Evolutionary conservation across 1,140 invertebrate species (phyloP).

Genomic region (Heterodera schachtii): DNA sequence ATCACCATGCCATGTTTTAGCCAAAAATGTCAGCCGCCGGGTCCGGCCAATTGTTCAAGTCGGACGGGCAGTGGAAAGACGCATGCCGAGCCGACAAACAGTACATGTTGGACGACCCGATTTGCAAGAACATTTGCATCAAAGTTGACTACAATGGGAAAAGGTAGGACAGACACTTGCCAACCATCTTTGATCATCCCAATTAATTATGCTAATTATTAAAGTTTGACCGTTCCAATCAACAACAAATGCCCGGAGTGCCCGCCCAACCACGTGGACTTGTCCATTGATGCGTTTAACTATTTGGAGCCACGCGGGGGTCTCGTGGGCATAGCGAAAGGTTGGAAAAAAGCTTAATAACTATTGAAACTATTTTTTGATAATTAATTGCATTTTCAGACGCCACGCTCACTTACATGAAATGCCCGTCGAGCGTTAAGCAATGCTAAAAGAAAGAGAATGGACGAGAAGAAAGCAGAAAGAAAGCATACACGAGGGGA

Average conservation of each 20-base stretch:
- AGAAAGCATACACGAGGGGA: too few species aligned
- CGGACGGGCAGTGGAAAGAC: conserved; percentile 27
- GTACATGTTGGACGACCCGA: conserved; percentile 35
- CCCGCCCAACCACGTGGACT: conserved; percentile 28
- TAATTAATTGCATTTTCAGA: too few species aligned
- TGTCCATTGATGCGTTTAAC: conserved; percentile 24
- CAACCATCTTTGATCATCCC: not conserved
- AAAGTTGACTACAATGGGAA: conserved; percentile 44
- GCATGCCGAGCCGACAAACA: conserved; percentile 16
- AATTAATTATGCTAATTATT: conserved; percentile 6
- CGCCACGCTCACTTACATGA: too few species aligned
- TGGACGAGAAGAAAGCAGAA: too few species aligned
- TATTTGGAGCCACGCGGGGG: conserved; percentile 33
- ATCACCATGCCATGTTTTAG: not conserved
- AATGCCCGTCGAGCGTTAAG: too few species aligned
- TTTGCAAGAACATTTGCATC: conserved; percentile 39
- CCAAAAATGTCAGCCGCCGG: conserved; percentile 19
- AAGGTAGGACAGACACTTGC: conserved; percentile 26
- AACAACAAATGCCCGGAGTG: conserved; percentile 42
- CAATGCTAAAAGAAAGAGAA: too few species aligned
- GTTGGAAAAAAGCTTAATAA: not conserved
- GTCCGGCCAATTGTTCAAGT: conserved; percentile 25
- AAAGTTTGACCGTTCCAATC: conserved; percentile 35
- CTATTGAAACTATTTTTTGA: too few species aligned
- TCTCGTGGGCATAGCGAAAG: conserved; percentile 33